Percentiles rank a stretch among this genome's conserved stretches.
phyloP scores from a whole-genome alignment of 2,113 vertebrate species.

The Caretta caretta region DNA sequence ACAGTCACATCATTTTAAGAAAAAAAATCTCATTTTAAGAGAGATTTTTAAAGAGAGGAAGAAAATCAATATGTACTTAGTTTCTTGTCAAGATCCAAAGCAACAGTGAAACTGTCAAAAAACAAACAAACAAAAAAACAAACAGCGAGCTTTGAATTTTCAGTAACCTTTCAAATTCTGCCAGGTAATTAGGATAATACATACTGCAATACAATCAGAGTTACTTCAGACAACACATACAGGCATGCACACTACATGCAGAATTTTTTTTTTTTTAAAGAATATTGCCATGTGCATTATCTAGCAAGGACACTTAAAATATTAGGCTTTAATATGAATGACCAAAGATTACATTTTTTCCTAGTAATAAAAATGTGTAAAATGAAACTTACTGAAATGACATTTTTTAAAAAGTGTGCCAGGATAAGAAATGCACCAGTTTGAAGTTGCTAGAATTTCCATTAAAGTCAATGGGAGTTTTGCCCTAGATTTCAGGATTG shows the following conservation, averaged over 20 bases:
- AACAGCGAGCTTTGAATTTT: background rate
- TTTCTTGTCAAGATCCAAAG: conserved; percentile 50
- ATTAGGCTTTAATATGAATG: background rate
- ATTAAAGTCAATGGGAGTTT: rapidly evolving
- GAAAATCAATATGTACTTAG: conserved; percentile 67
- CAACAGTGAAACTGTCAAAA: conserved; percentile 40
- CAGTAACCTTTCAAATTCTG: background rate
- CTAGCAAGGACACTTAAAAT: background rate
- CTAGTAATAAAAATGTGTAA: background rate
- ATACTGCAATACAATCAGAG: background rate
- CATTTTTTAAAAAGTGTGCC: background rate
- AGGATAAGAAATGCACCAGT: background rate
- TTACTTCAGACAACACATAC: background rate
- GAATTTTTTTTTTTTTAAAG: background rate
- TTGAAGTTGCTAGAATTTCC: background rate
- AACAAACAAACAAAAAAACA: background rate
- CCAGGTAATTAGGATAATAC: background rate
- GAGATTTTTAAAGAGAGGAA: conserved; percentile 61
- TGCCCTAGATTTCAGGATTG: background rate
- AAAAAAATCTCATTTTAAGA: conserved; percentile 63
- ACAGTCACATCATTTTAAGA: conserved; percentile 35
- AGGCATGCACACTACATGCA: background rate
- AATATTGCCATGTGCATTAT: background rate
- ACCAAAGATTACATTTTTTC: background rate
- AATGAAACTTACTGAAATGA: background rate